A percentile compares a stretch with the other conserved stretches of the same genome.
These are phyloP conservation scores for Pachyramphus minor DNA, from an alignment of 2,113 vertebrate species.

Conservation along the genomic window DNA sequence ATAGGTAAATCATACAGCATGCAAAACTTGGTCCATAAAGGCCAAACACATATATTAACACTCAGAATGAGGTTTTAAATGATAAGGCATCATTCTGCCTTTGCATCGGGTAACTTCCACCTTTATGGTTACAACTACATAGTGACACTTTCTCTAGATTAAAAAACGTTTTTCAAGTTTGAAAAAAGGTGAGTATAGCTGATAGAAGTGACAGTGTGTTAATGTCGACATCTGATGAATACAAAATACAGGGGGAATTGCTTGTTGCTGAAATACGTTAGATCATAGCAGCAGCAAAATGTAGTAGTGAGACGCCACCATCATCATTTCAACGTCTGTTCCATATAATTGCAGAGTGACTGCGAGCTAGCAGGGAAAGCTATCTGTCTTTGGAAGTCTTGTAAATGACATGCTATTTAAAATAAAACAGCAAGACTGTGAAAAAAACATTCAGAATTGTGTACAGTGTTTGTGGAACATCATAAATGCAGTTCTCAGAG, in stretches of 20 bases:
- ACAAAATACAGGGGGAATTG: conserved; percentile 36
- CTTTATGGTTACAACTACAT: not conserved
- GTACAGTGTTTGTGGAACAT: conserved; percentile 7
- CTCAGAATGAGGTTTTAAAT: not conserved
- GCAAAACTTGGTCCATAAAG: not conserved
- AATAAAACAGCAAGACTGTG: conserved; percentile 45
- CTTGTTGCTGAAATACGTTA: conserved; percentile 41
- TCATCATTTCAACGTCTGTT: conserved; percentile 29
- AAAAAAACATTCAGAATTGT: conserved; percentile 47
- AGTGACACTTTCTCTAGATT: not conserved
- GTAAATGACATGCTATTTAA: conserved; percentile 47
- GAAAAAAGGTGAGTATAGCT: not conserved
- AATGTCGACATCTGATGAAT: conserved; percentile 46
- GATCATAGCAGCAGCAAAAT: conserved; percentile 47
- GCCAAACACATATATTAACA: not conserved
- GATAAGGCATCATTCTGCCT: not conserved
- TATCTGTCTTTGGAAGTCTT: conserved; percentile 49
- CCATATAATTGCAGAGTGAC: conserved; percentile 52
- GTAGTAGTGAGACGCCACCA: conserved; percentile 36
- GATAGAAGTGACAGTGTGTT: conserved; percentile 32
- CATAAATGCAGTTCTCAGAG: conserved; percentile 44
- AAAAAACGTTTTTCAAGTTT: conserved; percentile 17
- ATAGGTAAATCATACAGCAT: not conserved
- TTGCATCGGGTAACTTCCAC: not conserved
- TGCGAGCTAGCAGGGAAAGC: not conserved